phyloP scores from a whole-genome alignment of 2,113 vertebrate genomes.

The Phalacrocorax aristotelis region DNA sequence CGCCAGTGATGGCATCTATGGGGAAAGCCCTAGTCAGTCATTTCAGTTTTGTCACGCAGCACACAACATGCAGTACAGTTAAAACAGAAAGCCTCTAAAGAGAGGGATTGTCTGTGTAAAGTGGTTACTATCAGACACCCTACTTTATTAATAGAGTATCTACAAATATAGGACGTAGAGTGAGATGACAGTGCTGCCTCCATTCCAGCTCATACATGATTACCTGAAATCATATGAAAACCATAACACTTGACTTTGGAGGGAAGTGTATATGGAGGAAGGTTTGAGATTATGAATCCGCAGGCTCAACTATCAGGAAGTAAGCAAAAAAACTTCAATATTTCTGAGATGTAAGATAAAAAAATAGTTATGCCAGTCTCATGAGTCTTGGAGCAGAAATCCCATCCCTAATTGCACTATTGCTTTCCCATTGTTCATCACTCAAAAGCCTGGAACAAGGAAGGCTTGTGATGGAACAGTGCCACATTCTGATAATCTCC shows the following conservation, averaged over 20 bases:
- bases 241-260: neutral
- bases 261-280: neutral
- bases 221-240: neutral
- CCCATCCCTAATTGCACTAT: neutral
- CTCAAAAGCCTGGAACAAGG: neutral
- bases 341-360: neutral
- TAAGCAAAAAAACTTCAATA: neutral
- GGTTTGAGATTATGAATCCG: neutral
- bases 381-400: neutral
- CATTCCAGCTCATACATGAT: neutral
- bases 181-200: neutral
- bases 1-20: neutral
- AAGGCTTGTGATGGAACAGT: neutral
- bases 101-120: neutral
- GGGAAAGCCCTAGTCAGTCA: neutral
- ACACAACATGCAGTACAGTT: neutral
- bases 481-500: neutral
- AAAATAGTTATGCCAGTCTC: neutral
- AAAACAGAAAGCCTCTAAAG: neutral
- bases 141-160: neutral
- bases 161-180: neutral
- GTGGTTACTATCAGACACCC: neutral
- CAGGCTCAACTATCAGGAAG: neutral
- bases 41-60: neutral
- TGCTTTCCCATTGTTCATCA: neutral